Conservation (phyloP, 2,888 invertebrate genomes). For the Esperia sulphurella region DNA sequence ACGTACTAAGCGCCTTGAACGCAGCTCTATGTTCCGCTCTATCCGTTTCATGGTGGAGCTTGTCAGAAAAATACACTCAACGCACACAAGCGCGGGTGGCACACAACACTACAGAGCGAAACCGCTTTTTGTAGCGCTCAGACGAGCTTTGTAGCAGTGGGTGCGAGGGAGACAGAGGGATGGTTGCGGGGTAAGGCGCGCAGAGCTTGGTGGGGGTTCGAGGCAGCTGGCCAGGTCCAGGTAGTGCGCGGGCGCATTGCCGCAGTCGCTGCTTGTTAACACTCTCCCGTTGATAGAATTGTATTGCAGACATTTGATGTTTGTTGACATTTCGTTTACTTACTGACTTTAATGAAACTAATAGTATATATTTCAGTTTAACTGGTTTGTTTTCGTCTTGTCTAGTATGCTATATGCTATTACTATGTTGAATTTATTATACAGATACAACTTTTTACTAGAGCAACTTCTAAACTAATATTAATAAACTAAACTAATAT, state of each 20-base stretch:
- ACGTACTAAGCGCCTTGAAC: slow-evolving; percentile 55
- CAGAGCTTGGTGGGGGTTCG: slow-evolving; percentile 53
- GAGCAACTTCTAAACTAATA: too few species aligned
- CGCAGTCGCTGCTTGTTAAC: slow-evolving; percentile 72
- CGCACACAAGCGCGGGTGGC: slow-evolving; percentile 51
- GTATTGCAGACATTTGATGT: slow-evolving; percentile 55
- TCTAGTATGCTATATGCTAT: slow-evolving; percentile 2
- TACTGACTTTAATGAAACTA: slow-evolving; percentile 35
- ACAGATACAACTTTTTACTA: too few species aligned
- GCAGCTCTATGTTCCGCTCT: slow-evolving; percentile 48
- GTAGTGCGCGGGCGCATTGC: slow-evolving; percentile 69
- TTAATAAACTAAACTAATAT: too few species aligned
- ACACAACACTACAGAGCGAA: slow-evolving; percentile 56
- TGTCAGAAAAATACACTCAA: slow-evolving; percentile 70
- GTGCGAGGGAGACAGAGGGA: slow-evolving; percentile 61
- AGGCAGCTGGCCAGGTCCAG: slow-evolving; percentile 68
- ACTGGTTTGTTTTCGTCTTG: slow-evolving; percentile 13
- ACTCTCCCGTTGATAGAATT: slow-evolving; percentile 62
- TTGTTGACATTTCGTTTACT: slow-evolving; percentile 46
- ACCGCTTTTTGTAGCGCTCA: slow-evolving; percentile 74
- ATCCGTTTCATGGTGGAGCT: slow-evolving; percentile 48
- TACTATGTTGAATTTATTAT: too few species aligned
- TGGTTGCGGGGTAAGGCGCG: slow-evolving; percentile 61
- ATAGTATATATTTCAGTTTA: slow-evolving; percentile 18
- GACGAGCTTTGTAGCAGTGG: slow-evolving; percentile 54